phyloP scores from a whole-genome alignment of 2,888 invertebrate genomes.

The Allophyes oxyacanthae region DNA sequence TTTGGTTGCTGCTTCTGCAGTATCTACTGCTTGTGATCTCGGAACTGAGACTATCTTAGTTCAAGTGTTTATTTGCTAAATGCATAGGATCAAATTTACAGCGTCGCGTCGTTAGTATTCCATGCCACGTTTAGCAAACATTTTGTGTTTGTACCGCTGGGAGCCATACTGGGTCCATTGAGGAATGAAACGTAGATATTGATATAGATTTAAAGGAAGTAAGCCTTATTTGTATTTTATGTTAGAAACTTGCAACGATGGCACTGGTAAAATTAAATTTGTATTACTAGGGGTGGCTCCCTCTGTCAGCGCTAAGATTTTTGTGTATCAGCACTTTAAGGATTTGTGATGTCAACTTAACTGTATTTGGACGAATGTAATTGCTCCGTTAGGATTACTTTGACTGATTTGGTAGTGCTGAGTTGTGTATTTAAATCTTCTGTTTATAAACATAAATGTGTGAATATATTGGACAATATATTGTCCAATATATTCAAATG shows the following conservation, averaged over 20 bases:
- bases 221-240: slow-evolving; percentile 47
- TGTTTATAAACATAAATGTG: too few relatives aligned
- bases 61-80: slow-evolving; percentile 3
- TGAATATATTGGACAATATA: too few relatives aligned
- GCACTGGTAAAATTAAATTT: slow-evolving; percentile 50
- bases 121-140: slow-evolving; percentile 22
- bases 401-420: slow-evolving; percentile 23
- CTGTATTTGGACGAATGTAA: slow-evolving; percentile 43
- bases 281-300: slow-evolving; percentile 52
- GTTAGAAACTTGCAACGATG: slow-evolving; percentile 36
- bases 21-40: neutral
- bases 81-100: slow-evolving; percentile 8
- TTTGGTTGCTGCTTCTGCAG: neutral
- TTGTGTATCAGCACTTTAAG: slow-evolving; percentile 60
- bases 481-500: too few relatives aligned
- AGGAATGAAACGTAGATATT: slow-evolving; percentile 15
- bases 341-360: slow-evolving; percentile 49
- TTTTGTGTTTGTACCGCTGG: slow-evolving; percentile 8
- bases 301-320: slow-evolving; percentile 51
- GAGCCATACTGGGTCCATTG: slow-evolving; percentile 10
- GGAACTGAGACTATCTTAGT: neutral
- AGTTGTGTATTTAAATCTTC: slow-evolving; percentile 3
- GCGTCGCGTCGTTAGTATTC: neutral
- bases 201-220: slow-evolving; percentile 28
- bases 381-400: slow-evolving; percentile 42